Conservation (phyloP, 2,797 vertebrate species). For the Centropyge bicolor region DNA sequence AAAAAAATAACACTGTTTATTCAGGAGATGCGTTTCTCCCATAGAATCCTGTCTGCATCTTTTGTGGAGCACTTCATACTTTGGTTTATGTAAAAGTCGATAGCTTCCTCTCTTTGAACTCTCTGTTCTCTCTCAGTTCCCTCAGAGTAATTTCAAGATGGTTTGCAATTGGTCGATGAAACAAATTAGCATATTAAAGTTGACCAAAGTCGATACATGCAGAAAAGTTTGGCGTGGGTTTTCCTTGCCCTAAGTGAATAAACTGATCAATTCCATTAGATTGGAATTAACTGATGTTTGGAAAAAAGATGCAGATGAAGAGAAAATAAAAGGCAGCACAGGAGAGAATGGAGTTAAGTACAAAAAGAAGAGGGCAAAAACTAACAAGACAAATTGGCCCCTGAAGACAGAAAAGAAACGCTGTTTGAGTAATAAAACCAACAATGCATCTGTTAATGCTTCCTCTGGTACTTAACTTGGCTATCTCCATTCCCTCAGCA, state of each 20-base stretch:
- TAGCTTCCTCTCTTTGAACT: too few species aligned
- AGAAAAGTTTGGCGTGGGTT: rapidly evolving
- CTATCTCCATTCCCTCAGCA: slow-evolving; percentile 37
- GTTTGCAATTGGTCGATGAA: not conserved
- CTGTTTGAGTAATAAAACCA: slow-evolving; percentile 47
- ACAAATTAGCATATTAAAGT: not conserved
- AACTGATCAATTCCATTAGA: not conserved
- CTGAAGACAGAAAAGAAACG: slow-evolving; percentile 17
- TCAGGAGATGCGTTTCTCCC: not conserved
- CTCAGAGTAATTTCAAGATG: not conserved
- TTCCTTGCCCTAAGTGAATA: not conserved
- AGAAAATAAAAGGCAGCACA: slow-evolving; percentile 7
- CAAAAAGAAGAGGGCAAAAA: slow-evolving; percentile 21
- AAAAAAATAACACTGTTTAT: not conserved
- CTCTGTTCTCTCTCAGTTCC: too few species aligned
- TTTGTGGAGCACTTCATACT: not conserved
- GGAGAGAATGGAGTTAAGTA: slow-evolving; percentile 2
- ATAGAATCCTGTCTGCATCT: not conserved
- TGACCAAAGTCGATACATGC: not conserved
- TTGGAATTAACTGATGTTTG: not conserved
- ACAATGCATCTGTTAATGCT: slow-evolving; percentile 49
- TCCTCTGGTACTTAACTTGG: slow-evolving; percentile 42
- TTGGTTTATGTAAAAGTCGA: too few species aligned
- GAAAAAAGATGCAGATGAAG: not conserved
- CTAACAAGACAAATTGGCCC: slow-evolving; percentile 52